Base-by-base conservation (phyloP, 1,140 invertebrate species). In the Oryzaephilus surinamensis region DNA sequence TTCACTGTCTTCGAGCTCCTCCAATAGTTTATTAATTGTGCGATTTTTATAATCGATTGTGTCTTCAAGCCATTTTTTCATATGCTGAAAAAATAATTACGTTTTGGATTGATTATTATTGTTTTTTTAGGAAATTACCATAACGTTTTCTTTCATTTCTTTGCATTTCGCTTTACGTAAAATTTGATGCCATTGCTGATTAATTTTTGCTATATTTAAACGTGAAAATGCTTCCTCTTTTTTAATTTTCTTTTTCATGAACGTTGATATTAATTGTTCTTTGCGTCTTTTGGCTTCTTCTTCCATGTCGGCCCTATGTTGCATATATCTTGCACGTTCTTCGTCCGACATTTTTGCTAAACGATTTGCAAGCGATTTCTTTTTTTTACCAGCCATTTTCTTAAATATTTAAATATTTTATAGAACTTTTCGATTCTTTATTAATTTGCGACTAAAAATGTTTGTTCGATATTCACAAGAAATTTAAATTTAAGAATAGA, bases 271-370 rank as follows among this genome's bases (percentile, higher is more conserved):
- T 2, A 88, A 65, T 54, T 86, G 81, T 52, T 83, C 72, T 57
- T 85, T 86, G 24, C 83, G 67, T 6, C 79, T 63, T 26, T 75
- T 69, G 0, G 77, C 75, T 58, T 88, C 84, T 52, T 86, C 76
- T 57, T 87, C 83, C 11, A 79, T 62, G 42, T 85, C 83, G 2
- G 81, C 80, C 17, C 79, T 69, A 56, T 84, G 78, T 51, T 86
- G 83, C 13, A 87, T 60, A 61, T 87, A 88, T 28, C 81, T 61
- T 1, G 76, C 71, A 5, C 78, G 67, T 61, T 87, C 82, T 59
- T 88, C 80, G 43, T 86, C 83, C 0, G 72, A 81, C 84, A 88
- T 87, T 48, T 77, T 75, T 32, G 81, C 77, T 45, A 87, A 60
- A 57, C 83, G 82, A 45, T 80, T 84, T 26, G 69, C 74, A 61